Conservation (phyloP, 2,797 vertebrate genomes). For the Sebastes dallii region DNA sequence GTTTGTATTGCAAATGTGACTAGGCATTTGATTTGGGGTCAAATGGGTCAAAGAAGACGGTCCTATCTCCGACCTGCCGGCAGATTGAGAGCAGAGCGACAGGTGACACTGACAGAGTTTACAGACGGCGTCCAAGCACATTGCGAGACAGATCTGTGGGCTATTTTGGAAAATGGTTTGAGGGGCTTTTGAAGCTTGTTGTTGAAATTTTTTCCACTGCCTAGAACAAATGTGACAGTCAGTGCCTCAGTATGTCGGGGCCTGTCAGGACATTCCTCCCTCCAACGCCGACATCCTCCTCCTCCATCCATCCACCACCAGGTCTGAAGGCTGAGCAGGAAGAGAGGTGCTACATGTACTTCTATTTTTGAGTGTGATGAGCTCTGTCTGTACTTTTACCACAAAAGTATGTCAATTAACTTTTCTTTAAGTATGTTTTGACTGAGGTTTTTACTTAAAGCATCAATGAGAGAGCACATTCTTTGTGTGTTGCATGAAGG, state of each 20-base stretch:
- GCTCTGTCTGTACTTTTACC: not conserved
- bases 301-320: constrained; percentile 30
- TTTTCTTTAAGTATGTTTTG: not conserved
- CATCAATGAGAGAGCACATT: too few species aligned
- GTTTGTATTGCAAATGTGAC: too few species aligned
- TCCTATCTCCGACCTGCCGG: rapidly evolving
- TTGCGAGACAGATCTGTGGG: constrained; percentile 9
- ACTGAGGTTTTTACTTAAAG: not conserved
- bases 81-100: not conserved
- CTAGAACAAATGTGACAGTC: constrained; percentile 53
- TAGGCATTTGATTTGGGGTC: not conserved
- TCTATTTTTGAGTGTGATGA: not conserved
- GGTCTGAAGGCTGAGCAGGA: not conserved
- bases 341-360: not conserved
- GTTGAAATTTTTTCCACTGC: constrained; percentile 59
- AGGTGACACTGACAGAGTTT: constrained; percentile 5
- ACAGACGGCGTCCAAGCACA: not conserved
- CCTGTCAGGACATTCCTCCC: constrained; percentile 67
- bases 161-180: constrained; percentile 73
- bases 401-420: not conserved
- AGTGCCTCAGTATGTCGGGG: constrained; percentile 48
- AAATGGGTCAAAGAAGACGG: not conserved
- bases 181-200: constrained; percentile 55
- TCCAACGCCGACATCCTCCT: not conserved
- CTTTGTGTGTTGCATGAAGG: not conserved